Evolutionary conservation across 2,888 invertebrate genomes (phyloP).

Genomic region (Drosophila pseudotakahashii): DNA sequence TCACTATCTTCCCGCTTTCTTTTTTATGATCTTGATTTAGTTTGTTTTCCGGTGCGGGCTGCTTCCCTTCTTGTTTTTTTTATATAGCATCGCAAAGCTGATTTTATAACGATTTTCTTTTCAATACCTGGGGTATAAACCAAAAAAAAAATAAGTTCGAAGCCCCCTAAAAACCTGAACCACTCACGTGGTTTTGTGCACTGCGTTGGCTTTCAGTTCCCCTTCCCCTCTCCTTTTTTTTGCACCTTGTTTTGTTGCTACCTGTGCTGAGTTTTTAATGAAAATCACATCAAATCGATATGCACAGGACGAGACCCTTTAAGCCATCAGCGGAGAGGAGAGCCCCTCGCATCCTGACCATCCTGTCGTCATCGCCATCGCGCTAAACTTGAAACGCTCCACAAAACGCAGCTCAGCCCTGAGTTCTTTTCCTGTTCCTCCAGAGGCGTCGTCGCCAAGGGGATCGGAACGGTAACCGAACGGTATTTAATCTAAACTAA

Average conservation of each 20-base stretch:
- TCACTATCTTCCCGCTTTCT: no score
- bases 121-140: conserved; percentile 32
- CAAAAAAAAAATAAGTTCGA: neutral
- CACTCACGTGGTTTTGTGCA: conserved; percentile 52
- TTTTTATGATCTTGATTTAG: no score
- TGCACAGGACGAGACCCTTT: conserved; percentile 47
- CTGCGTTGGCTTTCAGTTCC: conserved; percentile 49
- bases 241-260: conserved; percentile 47
- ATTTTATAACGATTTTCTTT: conserved; percentile 63
- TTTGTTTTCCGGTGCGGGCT: neutral
- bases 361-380: conserved; percentile 12
- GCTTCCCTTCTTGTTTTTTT: neutral
- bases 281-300: conserved; percentile 76
- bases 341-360: conserved; percentile 17
- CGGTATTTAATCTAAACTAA: no score
- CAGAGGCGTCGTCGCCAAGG: conserved; percentile 12
- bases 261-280: conserved; percentile 73
- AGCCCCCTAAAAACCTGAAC: conserved; percentile 27
- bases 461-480: no score
- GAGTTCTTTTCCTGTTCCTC: neutral
- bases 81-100: conserved; percentile 50
- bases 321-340: conserved; percentile 17
- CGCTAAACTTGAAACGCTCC: conserved; percentile 48
- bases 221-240: neutral
- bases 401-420: conserved; percentile 27